phyloP scores from a whole-genome alignment of 2,113 vertebrate genomes.

The Anseranas semipalmata region DNA sequence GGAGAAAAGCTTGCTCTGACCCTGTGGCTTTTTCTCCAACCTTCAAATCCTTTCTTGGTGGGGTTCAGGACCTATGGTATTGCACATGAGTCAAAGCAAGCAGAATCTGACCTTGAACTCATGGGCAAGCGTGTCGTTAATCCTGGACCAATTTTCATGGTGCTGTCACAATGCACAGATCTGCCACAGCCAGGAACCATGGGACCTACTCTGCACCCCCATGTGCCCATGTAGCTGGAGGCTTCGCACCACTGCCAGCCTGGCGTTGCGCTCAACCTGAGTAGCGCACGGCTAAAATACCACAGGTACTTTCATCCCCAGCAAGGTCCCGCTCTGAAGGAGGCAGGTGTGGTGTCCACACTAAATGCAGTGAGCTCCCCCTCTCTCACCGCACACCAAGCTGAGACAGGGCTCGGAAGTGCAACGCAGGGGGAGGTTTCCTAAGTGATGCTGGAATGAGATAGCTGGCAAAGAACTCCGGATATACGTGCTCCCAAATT shows the following conservation, averaged over 20 bases:
- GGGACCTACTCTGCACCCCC: background rate
- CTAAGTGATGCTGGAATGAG: background rate
- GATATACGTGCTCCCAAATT: background rate
- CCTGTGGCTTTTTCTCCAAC: background rate
- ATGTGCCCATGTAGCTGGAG: background rate
- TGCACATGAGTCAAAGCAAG: background rate
- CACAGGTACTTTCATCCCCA: background rate
- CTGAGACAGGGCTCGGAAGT: background rate
- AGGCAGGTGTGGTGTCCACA: fast-evolving
- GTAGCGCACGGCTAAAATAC: background rate
- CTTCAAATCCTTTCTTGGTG: background rate
- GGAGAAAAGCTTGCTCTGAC: background rate
- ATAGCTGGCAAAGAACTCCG: background rate
- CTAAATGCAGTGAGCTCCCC: background rate
- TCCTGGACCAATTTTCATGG: background rate
- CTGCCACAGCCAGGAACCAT: fast-evolving
- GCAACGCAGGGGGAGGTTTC: background rate
- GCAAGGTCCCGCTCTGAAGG: background rate
- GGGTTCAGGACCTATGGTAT: background rate
- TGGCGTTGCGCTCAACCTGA: background rate
- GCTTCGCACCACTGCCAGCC: background rate
- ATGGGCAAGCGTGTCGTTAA: background rate
- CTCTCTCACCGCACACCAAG: background rate
- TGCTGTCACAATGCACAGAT: background rate
- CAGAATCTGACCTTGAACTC: background rate